phyloP scores from a whole-genome alignment of 2,888 invertebrate genomes.

The Agriopis aurantiaria region DNA sequence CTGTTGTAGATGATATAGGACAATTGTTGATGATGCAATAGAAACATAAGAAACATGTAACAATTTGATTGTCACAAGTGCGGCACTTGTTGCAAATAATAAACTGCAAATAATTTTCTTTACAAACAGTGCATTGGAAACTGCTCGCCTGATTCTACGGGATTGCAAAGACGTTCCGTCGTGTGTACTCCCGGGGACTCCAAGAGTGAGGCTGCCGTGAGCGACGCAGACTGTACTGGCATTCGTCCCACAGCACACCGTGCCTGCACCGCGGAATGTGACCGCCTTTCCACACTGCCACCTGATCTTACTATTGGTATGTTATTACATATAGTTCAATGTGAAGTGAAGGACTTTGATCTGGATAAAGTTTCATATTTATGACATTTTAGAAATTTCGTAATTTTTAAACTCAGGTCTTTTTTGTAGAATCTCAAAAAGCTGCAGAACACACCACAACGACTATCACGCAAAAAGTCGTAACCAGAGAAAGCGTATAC shows the following conservation, averaged over 20 bases:
- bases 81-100: too few relatives aligned
- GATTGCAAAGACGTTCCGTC: conserved; percentile 79
- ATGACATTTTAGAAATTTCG: too few relatives aligned
- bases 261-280: conserved; percentile 59
- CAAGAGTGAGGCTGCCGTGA: conserved; percentile 51
- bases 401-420: neutral
- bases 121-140: conserved; percentile 69
- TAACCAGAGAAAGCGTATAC: conserved; percentile 45
- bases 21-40: too few relatives aligned
- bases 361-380: too few relatives aligned
- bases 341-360: too few relatives aligned
- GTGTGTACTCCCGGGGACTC: conserved; percentile 76
- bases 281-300: conserved; percentile 45
- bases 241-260: conserved; percentile 67
- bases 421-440: conserved; percentile 68
- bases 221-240: conserved; percentile 67
- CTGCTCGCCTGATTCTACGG: conserved; percentile 64
- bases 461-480: conserved; percentile 48
- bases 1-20: neutral
- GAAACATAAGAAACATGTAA: too few relatives aligned
- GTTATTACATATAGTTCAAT: neutral
- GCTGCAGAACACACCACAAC: conserved; percentile 46
- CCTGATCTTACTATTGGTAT: conserved; percentile 63
- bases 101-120: neutral
- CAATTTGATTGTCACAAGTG: too few relatives aligned